Percentiles rank a stretch among this genome's conserved stretches.
Evolutionary conservation across 2,797 vertebrate species (phyloP).

Genomic region (Helostoma temminkii): DNA sequence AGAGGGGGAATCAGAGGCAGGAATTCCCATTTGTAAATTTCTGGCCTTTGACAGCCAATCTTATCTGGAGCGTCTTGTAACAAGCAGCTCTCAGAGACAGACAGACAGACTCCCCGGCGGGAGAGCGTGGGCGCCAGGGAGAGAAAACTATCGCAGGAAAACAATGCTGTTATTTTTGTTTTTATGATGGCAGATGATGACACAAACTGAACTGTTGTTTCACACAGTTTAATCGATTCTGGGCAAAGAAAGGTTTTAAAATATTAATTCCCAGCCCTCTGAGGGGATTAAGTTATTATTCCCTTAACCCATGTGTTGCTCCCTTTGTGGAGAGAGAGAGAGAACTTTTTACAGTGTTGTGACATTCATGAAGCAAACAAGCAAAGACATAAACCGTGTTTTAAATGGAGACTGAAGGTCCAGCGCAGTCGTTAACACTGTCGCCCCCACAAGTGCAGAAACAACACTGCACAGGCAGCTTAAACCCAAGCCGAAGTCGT

Average conservation of each 20-base stretch:
- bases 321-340: conserved; percentile 18
- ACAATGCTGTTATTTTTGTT: neutral
- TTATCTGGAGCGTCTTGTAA: conserved; percentile 35
- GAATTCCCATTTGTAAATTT: conserved; percentile 6
- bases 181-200: neutral
- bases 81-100: conserved; percentile 27
- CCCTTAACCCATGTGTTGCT: neutral
- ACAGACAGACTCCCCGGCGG: conserved; percentile 27
- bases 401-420: conserved; percentile 9
- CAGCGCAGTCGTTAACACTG: neutral
- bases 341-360: neutral
- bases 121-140: conserved; percentile 9
- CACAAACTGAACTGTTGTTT: neutral
- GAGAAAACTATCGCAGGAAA: conserved; percentile 19
- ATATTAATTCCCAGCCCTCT: conserved; percentile 2
- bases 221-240: conserved; percentile 7
- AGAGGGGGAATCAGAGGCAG: neutral
- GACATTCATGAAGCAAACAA: conserved; percentile 25
- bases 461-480: conserved; percentile 24
- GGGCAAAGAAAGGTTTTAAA: conserved; percentile 9
- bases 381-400: conserved; percentile 12
- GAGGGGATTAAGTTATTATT: conserved; percentile 29
- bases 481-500: conserved; percentile 62
- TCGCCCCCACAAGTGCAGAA: conserved; percentile 5
- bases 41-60: conserved; percentile 6